Evolutionary conservation across 2,113 vertebrate genomes (phyloP).

Genomic region (Lonchura striata): DNA sequence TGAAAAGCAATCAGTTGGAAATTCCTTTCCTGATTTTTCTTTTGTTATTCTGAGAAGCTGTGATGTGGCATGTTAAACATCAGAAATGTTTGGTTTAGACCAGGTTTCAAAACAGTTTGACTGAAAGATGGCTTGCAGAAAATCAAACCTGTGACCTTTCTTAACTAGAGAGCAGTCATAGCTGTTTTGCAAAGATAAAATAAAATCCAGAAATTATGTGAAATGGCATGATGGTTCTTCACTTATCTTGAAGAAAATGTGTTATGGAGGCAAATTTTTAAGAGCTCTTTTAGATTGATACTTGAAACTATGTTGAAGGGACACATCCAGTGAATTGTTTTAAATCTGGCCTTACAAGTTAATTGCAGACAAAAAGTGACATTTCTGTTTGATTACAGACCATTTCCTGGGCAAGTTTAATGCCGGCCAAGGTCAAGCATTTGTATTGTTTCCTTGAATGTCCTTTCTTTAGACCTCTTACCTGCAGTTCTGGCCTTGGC

Average conservation of each 20-base stretch:
- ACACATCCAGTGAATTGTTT: background rate
- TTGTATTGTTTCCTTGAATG: background rate
- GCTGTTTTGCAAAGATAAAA: background rate
- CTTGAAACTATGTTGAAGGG: background rate
- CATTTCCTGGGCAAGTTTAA: background rate
- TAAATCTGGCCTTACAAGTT: background rate
- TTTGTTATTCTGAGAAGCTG: background rate
- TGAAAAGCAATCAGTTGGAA: background rate
- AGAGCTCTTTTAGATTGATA: background rate
- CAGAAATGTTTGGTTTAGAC: background rate
- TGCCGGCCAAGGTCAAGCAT: background rate
- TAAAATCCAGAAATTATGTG: background rate
- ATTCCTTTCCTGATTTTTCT: background rate
- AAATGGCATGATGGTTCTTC: background rate
- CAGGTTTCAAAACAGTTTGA: background rate
- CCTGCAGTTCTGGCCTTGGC: background rate
- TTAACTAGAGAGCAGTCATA: background rate
- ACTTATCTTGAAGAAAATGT: background rate
- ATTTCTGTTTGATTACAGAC: background rate
- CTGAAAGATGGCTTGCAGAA: background rate
- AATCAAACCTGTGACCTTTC: background rate
- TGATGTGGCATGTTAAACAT: background rate
- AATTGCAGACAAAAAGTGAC: background rate
- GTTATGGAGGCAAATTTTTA: background rate
- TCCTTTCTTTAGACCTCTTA: background rate